Conservation (phyloP, 2,797 vertebrate species). For the Garrulus glandarius region DNA sequence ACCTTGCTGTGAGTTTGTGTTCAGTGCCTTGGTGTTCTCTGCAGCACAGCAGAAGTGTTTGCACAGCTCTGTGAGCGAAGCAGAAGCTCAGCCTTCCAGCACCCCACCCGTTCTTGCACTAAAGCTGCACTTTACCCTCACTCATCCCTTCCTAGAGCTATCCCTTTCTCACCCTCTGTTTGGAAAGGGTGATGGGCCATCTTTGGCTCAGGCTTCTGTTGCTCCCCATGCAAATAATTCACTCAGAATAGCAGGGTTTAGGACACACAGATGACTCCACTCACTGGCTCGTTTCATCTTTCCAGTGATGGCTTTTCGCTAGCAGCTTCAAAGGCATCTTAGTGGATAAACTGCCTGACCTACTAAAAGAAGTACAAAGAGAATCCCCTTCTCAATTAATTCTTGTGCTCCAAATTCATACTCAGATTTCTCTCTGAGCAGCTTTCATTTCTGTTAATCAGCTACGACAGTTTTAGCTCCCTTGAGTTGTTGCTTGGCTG, state of each 20-base stretch:
- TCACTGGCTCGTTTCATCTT: slow-evolving; percentile 12
- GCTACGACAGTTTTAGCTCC: slow-evolving; percentile 52
- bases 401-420: slow-evolving; percentile 51
- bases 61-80: not conserved
- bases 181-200: not conserved
- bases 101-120: not conserved
- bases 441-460: slow-evolving; percentile 67
- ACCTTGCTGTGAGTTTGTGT: not conserved
- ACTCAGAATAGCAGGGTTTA: not conserved
- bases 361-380: slow-evolving; percentile 64
- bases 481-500: slow-evolving; percentile 33
- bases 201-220: not conserved
- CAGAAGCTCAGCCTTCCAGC: not conserved
- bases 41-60: not conserved
- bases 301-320: not conserved
- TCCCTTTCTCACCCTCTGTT: not conserved
- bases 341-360: slow-evolving; percentile 61
- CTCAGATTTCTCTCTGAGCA: slow-evolving; percentile 57
- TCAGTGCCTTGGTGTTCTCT: not conserved
- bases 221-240: not conserved
- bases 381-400: slow-evolving; percentile 67
- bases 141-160: not conserved
- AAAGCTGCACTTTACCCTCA: accelerated
- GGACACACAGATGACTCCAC: not conserved
- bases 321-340: slow-evolving; percentile 65